A percentile compares a stretch with the other conserved stretches of the same genome.
Conservation (phyloP, 2,113 vertebrate species). For the Eolophus roseicapilla region DNA sequence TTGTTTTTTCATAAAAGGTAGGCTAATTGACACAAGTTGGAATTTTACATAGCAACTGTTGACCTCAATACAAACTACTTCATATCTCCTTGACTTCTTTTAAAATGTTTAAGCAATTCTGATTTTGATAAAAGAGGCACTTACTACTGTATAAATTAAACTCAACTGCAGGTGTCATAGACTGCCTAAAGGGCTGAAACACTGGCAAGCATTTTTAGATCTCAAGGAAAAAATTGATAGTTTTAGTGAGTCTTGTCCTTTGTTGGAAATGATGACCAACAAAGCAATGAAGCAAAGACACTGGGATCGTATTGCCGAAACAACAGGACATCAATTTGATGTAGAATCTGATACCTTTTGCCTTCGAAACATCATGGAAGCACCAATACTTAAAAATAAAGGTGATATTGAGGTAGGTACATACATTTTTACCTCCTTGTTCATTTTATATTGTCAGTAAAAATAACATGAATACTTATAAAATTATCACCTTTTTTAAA, state of each 20-base stretch:
- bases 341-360: conserved; percentile 76
- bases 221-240: conserved; percentile 81
- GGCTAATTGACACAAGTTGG: neutral
- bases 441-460: neutral
- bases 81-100: neutral
- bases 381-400: conserved; percentile 77
- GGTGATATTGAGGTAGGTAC: conserved; percentile 76
- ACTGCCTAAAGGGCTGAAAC: conserved; percentile 78
- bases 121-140: neutral
- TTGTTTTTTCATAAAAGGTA: neutral
- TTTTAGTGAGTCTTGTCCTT: conserved; percentile 77
- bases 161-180: conserved; percentile 71
- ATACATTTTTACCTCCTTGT: neutral
- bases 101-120: neutral
- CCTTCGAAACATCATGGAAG: conserved; percentile 80
- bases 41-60: neutral
- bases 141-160: neutral
- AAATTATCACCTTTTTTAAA: neutral
- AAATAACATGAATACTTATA: neutral
- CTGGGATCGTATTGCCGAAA: conserved; percentile 77
- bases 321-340: conserved; percentile 75
- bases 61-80: neutral
- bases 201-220: conserved; percentile 79
- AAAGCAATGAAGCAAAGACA: conserved; percentile 80
- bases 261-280: conserved; percentile 79